These are phyloP conservation scores for Copidosoma aretas DNA, from an alignment of 2,888 invertebrate species.

Conservation along the genomic window DNA sequence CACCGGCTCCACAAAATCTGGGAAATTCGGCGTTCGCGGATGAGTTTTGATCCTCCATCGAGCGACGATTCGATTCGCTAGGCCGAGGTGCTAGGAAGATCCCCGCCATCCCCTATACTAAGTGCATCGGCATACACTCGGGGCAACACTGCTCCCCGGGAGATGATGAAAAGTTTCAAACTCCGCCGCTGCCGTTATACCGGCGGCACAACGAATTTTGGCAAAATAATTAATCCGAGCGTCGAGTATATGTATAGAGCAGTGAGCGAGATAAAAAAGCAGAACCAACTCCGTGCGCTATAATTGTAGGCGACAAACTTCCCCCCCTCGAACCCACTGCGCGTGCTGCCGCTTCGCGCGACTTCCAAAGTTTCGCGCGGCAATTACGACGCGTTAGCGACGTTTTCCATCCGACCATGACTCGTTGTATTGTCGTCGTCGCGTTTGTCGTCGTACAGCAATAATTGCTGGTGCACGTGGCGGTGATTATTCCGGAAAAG, in stretches of 20 bases:
- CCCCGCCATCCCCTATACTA: neutral
- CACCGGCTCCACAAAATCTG: too few relatives aligned
- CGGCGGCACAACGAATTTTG: neutral
- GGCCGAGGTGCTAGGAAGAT: conserved; percentile 7
- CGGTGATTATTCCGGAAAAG: too few relatives aligned
- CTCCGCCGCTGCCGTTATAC: neutral
- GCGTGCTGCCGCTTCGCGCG: neutral
- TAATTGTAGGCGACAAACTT: neutral
- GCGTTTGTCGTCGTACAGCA: too few relatives aligned
- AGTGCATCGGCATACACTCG: conserved; percentile 9
- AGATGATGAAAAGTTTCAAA: conserved; percentile 26
- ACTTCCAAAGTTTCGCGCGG: neutral
- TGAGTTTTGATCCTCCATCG: too few relatives aligned
- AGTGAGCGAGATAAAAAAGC: neutral
- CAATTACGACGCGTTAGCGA: neutral
- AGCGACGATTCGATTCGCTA: conserved; percentile 10
- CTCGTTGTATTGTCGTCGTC: too few relatives aligned
- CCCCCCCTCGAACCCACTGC: neutral
- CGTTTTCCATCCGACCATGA: neutral
- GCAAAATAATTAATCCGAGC: neutral
- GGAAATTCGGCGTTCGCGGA: too few relatives aligned
- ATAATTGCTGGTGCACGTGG: too few relatives aligned
- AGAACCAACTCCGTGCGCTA: neutral
- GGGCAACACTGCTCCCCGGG: conserved; percentile 8
- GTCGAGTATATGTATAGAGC: neutral